Evolutionary conservation across 92 coral and sea anemone species (phyloP).

Genomic region (Porites rus): DNA sequence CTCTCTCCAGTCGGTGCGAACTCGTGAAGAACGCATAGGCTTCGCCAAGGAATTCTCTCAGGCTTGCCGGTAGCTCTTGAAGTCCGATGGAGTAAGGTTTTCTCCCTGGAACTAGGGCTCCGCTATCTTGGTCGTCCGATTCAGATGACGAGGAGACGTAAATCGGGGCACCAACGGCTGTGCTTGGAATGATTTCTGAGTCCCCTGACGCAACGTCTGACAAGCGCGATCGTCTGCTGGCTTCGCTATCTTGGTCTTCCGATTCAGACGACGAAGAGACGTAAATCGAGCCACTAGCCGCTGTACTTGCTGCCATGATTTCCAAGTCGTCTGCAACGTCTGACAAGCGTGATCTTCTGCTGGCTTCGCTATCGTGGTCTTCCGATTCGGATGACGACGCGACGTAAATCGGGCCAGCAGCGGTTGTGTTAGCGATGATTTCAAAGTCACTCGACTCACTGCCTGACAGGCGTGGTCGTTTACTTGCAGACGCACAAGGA

Average conservation of each 20-base stretch:
- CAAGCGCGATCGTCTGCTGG: background rate
- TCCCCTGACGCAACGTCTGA: background rate
- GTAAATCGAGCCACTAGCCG: background rate
- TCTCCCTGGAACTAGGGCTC: background rate
- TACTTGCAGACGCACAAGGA: no score
- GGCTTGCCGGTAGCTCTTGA: background rate
- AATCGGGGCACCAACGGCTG: background rate
- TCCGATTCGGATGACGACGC: no score
- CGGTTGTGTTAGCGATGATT: no score
- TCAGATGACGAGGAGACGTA: background rate
- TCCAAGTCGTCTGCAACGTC: background rate
- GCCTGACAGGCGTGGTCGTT: background rate
- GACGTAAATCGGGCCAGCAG: no score
- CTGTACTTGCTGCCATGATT: conserved; percentile 2
- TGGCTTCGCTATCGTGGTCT: no score
- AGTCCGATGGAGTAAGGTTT: background rate
- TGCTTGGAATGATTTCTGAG: background rate
- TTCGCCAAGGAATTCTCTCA: background rate
- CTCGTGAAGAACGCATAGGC: background rate
- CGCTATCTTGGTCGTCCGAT: background rate
- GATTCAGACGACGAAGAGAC: background rate
- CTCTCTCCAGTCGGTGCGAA: background rate
- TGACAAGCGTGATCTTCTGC: no score
- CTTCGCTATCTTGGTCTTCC: background rate
- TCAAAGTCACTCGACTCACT: no score